A percentile compares a stretch with the other conserved stretches of the same genome.
Conservation (phyloP, 2,797 vertebrate genomes). For the Kryptolebias ocellatus region DNA sequence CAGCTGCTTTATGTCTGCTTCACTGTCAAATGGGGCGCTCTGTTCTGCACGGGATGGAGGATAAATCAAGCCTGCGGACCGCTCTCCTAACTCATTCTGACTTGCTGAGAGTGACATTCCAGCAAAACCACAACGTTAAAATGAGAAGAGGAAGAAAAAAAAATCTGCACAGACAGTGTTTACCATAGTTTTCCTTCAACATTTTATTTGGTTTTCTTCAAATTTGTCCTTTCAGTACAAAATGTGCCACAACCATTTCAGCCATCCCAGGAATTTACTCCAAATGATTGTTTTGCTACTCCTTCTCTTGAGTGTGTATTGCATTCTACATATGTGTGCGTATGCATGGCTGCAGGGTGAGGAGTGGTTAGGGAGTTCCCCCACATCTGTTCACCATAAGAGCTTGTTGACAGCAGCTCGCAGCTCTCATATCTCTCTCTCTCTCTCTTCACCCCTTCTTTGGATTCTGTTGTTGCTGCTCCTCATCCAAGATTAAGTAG, state of each 20-base stretch:
- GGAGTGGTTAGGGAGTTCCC: conserved; percentile 79
- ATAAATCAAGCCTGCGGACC: conserved; percentile 63
- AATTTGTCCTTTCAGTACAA: conserved; percentile 52
- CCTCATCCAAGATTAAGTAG: conserved; percentile 69
- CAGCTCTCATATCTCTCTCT: conserved; percentile 41
- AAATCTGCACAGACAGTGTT: conserved; percentile 49
- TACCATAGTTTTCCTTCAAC: conserved; percentile 50
- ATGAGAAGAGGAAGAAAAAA: conserved; percentile 19
- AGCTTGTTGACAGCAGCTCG: conserved; percentile 83
- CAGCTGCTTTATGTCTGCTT: conserved; percentile 74
- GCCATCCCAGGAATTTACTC: conserved; percentile 81
- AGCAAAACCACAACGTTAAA: conserved; percentile 39
- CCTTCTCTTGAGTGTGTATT: conserved; percentile 52
- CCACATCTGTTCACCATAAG: conserved; percentile 87
- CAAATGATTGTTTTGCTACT: conserved; percentile 82
- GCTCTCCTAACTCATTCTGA: conserved; percentile 46
- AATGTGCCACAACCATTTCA: conserved; percentile 70
- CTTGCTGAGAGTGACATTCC: conserved; percentile 50
- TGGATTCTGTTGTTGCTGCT: conserved; percentile 52
- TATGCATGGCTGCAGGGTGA: conserved; percentile 72
- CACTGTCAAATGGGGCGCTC: conserved; percentile 57
- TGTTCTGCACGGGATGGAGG: conserved; percentile 45
- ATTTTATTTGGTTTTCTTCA: conserved; percentile 24
- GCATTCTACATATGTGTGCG: conserved; percentile 36
- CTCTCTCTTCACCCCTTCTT: conserved; percentile 56